phyloP scores from a whole-genome alignment of 2,797 vertebrate genomes.

The Molossus molossus region DNA sequence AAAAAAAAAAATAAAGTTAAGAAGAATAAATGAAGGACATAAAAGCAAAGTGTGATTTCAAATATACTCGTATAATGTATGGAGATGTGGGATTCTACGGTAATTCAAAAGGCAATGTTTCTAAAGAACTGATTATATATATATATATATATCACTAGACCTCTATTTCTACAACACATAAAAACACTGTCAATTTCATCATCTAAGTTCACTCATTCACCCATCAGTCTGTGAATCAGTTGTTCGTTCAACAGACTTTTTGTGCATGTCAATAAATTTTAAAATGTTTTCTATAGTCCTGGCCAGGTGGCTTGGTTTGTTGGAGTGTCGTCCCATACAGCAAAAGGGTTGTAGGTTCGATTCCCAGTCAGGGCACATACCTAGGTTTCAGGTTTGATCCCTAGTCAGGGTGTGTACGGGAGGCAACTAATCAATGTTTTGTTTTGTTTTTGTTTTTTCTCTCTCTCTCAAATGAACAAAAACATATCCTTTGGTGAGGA shows the following conservation, averaged over 20 bases:
- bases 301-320: not conserved
- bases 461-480: not conserved
- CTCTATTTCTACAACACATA: not conserved
- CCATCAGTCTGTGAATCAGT: not conserved
- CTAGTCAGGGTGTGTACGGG: not conserved
- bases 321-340: not conserved
- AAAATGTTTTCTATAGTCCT: slow-evolving; percentile 21
- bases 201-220: not conserved
- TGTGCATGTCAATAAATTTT: not conserved
- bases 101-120: slow-evolving; percentile 31
- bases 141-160: too few species aligned
- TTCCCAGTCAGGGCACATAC: not conserved
- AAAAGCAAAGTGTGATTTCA: slow-evolving; percentile 40
- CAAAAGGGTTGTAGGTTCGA: not conserved
- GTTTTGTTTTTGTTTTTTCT: too few species aligned
- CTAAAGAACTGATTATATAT: too few species aligned
- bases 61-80: not conserved
- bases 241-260: not conserved
- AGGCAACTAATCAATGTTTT: not conserved
- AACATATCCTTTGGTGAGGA: not conserved
- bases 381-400: not conserved
- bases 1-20: slow-evolving; percentile 30
- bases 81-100: not conserved
- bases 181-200: not conserved
- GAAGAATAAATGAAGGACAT: slow-evolving; percentile 2